A percentile compares a stretch with the other conserved stretches of the same genome.
These are phyloP conservation scores for Symphodus melops DNA, from an alignment of 2,113 vertebrate genomes.

Conservation along the genomic window DNA sequence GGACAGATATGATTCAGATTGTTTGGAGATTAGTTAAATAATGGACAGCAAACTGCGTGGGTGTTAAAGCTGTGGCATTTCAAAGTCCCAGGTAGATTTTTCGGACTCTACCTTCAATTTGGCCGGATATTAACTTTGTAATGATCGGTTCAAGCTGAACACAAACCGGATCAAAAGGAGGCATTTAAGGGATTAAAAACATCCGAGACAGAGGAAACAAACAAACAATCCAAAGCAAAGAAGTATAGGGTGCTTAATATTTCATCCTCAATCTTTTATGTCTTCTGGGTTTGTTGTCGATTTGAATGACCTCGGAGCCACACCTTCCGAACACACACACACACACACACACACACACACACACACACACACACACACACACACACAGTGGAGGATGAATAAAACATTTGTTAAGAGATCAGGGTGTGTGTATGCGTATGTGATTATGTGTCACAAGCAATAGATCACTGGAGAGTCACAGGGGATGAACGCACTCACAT, in stretches of 20 bases:
- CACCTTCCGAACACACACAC: conserved; percentile 48
- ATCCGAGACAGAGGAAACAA: not conserved
- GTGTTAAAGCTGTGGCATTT: not conserved
- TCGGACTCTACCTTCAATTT: too few relatives aligned
- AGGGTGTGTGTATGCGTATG: conserved; percentile 48
- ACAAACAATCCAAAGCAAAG: conserved; percentile 16
- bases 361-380: conserved; percentile 13
- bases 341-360: conserved; percentile 13
- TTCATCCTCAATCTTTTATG: not conserved
- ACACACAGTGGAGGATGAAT: conserved; percentile 29
- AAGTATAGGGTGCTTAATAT: too few relatives aligned
- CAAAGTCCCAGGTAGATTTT: too few relatives aligned
- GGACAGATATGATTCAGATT: not conserved
- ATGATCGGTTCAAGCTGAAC: not conserved
- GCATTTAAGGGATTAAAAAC: too few relatives aligned
- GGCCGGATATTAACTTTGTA: conserved; percentile 9
- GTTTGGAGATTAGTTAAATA: not conserved
- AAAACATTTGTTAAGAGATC: conserved; percentile 44
- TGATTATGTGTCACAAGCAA: conserved; percentile 57
- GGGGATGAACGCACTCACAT: conserved; percentile 18
- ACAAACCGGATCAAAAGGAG: too few relatives aligned
- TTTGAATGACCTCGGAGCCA: conserved; percentile 40
- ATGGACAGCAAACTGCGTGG: not conserved
- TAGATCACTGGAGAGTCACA: conserved; percentile 39
- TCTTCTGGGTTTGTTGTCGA: conserved; percentile 23